Conservation (phyloP, 2,888 invertebrate genomes). For the Xylophagus ater region DNA sequence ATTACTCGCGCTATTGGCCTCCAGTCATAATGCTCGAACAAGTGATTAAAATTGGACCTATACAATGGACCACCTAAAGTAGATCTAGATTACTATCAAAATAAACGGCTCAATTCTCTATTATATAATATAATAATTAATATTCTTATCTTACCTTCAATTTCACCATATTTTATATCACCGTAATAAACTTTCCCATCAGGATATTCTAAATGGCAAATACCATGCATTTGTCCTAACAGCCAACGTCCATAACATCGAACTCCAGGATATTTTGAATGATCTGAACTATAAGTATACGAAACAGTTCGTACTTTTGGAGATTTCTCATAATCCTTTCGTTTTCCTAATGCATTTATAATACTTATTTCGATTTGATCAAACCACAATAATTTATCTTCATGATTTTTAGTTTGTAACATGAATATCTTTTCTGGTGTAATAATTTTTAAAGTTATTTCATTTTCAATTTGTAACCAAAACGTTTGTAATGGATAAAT, state of each 20-base stretch:
- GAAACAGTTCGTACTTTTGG: conserved; percentile 60
- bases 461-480: conserved; percentile 69
- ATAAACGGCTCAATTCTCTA: not conserved
- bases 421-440: conserved; percentile 69
- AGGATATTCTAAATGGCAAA: conserved; percentile 69
- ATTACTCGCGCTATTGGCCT: no score
- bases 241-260: conserved; percentile 70
- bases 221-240: conserved; percentile 72
- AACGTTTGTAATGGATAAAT: conserved; percentile 60
- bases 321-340: conserved; percentile 48
- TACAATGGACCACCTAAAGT: no score
- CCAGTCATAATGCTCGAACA: no score
- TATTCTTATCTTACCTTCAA: conserved; percentile 26
- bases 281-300: conserved; percentile 59
- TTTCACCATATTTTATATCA: conserved; percentile 52
- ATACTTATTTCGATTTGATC: conserved; percentile 65
- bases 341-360: conserved; percentile 52
- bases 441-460: conserved; percentile 56
- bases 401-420: conserved; percentile 48
- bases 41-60: no score
- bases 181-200: conserved; percentile 74
- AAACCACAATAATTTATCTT: conserved; percentile 69
- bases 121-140: not conserved
- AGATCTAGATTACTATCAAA: no score
- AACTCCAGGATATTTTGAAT: conserved; percentile 60